phyloP scores from a whole-genome alignment of 2,797 vertebrate genomes.

The Enteromius paludinosus region DNA sequence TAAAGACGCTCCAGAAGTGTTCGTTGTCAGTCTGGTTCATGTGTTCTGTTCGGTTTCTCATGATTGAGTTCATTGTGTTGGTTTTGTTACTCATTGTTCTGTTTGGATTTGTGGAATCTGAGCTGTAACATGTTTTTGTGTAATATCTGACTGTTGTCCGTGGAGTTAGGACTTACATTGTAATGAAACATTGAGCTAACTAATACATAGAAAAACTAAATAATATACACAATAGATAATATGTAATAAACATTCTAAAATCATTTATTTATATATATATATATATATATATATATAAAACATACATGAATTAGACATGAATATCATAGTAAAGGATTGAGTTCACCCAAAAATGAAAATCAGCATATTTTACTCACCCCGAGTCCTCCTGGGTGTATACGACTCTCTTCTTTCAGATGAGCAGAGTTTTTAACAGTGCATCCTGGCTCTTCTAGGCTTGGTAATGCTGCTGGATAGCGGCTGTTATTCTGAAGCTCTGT shows the following conservation, averaged over 20 bases:
- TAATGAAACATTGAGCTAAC: not conserved
- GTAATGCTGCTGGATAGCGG: too few relatives aligned
- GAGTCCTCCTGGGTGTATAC: too few relatives aligned
- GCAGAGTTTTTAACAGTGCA: too few relatives aligned
- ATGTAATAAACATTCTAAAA: not conserved
- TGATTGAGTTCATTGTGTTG: not conserved
- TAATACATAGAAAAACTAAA: not conserved
- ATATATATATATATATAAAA: too few relatives aligned
- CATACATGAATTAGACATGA: too few relatives aligned
- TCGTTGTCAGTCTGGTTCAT: not conserved
- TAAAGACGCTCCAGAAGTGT: constrained; percentile 3
- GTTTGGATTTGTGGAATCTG: not conserved
- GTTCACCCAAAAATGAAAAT: too few relatives aligned
- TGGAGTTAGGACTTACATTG: not conserved
- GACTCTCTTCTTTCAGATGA: too few relatives aligned
- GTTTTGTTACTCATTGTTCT: not conserved
- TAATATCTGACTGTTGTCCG: not conserved
- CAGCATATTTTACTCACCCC: too few relatives aligned
- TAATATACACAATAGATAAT: not conserved
- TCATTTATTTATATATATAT: too few relatives aligned
- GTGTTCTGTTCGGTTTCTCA: not conserved
- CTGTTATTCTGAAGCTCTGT: too few relatives aligned
- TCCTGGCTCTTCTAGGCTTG: too few relatives aligned
- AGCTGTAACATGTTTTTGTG: not conserved
- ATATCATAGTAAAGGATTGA: too few relatives aligned